A percentile compares a stretch with the other conserved stretches of the same genome.
Conservation (phyloP, 2,888 invertebrate species). For the Neocrepidodera transversa region DNA sequence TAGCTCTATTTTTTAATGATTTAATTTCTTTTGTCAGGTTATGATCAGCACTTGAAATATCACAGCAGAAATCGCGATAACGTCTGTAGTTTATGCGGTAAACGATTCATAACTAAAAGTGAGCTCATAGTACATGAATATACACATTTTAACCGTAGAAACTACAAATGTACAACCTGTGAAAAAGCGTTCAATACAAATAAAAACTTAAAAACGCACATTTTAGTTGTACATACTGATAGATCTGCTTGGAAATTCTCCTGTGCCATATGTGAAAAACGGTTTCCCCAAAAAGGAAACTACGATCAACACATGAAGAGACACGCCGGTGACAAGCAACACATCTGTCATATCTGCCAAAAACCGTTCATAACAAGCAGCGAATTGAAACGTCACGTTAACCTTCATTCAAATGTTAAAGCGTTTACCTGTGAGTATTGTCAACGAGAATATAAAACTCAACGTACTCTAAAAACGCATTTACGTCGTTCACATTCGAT, state of each 20-base stretch:
- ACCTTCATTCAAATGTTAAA: slow-evolving; percentile 47
- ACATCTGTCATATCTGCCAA: slow-evolving; percentile 47
- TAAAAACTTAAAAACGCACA: slow-evolving; percentile 45
- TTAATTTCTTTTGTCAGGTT: slow-evolving; percentile 42
- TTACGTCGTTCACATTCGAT: slow-evolving; percentile 15
- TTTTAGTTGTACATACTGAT: slow-evolving; percentile 51
- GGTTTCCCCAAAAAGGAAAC: slow-evolving; percentile 50
- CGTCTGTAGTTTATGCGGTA: slow-evolving; percentile 54
- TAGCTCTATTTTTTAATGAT: neutral
- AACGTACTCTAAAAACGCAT: slow-evolving; percentile 57
- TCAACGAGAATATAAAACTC: slow-evolving; percentile 58
- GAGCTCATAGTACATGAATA: slow-evolving; percentile 51
- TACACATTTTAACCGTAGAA: slow-evolving; percentile 49
- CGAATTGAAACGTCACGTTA: slow-evolving; percentile 47
- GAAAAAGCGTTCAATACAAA: slow-evolving; percentile 51
- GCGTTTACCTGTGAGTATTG: slow-evolving; percentile 61
- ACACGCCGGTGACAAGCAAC: slow-evolving; percentile 48
- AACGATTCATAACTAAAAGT: slow-evolving; percentile 55
- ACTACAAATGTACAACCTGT: slow-evolving; percentile 50
- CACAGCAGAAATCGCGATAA: slow-evolving; percentile 47
- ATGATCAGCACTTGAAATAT: slow-evolving; percentile 50
- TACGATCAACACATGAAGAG: slow-evolving; percentile 48
- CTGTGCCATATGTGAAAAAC: slow-evolving; percentile 45
- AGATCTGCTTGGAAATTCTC: slow-evolving; percentile 49
- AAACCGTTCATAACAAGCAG: slow-evolving; percentile 47